Evolutionary conservation across 2,797 vertebrate genomes (phyloP).

Genomic region (Myiotriccus ornatus): DNA sequence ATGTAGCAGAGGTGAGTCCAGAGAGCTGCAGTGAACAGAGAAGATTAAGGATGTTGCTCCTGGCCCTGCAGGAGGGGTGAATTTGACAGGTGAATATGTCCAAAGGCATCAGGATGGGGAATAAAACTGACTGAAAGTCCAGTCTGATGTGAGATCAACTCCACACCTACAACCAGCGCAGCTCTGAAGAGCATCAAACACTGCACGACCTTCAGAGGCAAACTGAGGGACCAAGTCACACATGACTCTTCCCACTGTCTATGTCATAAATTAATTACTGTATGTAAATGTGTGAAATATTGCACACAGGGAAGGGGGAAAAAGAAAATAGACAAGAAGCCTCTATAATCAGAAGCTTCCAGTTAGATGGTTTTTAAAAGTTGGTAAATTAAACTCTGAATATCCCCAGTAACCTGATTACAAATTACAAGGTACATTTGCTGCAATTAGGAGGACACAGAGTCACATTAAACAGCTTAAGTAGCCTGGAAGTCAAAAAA

Average conservation of each 20-base stretch:
- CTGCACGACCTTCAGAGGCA: background rate
- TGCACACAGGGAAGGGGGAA: too few species aligned
- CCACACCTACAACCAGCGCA: background rate
- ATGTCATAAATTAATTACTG: background rate
- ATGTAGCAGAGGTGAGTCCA: background rate
- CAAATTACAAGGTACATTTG: background rate
- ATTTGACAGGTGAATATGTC: background rate
- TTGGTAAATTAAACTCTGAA: background rate
- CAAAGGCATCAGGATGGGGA: background rate
- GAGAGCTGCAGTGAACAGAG: background rate
- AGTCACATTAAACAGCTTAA: background rate
- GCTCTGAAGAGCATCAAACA: background rate
- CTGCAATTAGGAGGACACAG: background rate
- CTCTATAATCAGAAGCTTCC: background rate
- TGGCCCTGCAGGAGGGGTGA: background rate
- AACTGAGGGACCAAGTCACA: background rate
- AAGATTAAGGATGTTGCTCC: background rate
- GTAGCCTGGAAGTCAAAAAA: background rate
- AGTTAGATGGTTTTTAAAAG: background rate
- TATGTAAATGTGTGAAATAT: background rate
- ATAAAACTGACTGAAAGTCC: background rate
- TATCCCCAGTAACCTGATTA: background rate
- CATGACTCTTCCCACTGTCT: fast-evolving
- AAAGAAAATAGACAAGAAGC: background rate
- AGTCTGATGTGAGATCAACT: background rate